phyloP scores from a whole-genome alignment of 2,888 invertebrate genomes.

The Epirrhoe tristata region DNA sequence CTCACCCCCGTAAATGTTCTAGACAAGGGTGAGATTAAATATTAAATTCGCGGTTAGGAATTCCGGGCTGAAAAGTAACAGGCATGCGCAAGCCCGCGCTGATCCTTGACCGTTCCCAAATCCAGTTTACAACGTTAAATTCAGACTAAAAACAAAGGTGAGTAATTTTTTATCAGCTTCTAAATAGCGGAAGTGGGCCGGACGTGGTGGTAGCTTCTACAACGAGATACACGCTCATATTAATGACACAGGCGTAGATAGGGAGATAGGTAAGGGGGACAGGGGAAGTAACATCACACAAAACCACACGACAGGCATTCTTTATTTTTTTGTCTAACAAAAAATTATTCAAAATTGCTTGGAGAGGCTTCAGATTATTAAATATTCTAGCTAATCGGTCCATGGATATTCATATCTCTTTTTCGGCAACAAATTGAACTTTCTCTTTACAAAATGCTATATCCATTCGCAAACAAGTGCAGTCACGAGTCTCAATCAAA shows the following conservation, averaged over 20 bases:
- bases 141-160: constrained; percentile 71
- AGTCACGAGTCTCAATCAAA: constrained; percentile 11
- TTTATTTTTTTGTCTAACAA: neutral
- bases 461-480: neutral
- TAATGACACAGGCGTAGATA: constrained; percentile 52
- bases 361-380: neutral
- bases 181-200: constrained; percentile 55
- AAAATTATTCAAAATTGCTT: neutral
- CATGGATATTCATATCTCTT: too few relatives aligned
- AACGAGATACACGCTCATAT: constrained; percentile 51
- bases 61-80: constrained; percentile 80
- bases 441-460: too few relatives aligned
- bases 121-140: constrained; percentile 71
- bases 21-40: constrained; percentile 85
- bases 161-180: constrained; percentile 70
- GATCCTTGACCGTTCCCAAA: constrained; percentile 66
- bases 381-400: too few relatives aligned
- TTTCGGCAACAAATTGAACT: too few relatives aligned
- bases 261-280: neutral
- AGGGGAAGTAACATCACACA: neutral
- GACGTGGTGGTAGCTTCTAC: constrained; percentile 47
- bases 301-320: neutral
- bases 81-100: constrained; percentile 67
- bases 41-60: constrained; percentile 84
- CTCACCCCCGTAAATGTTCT: constrained; percentile 77